These are phyloP conservation scores for Penelope pileata DNA, from an alignment of 2,113 vertebrate genomes.

Conservation along the genomic window DNA sequence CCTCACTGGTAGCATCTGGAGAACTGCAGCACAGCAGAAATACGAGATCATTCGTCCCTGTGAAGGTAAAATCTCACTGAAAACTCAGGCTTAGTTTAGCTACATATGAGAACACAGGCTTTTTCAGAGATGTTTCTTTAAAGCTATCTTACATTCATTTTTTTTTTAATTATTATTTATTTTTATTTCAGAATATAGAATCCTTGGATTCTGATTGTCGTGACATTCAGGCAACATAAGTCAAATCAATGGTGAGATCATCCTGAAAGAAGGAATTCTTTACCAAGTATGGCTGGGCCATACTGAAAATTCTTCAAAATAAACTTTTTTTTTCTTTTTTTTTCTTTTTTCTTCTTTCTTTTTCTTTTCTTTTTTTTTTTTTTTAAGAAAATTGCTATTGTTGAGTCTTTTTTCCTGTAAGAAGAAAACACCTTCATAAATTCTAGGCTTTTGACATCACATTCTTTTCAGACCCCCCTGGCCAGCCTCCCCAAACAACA, in stretches of 20 bases:
- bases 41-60: not conserved
- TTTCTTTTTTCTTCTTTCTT: no score
- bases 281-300: not conserved
- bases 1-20: not conserved
- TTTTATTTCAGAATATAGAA: not conserved
- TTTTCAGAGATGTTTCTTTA: not conserved
- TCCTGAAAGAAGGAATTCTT: not conserved
- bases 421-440: not conserved
- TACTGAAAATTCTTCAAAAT: not conserved
- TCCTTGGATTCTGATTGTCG: not conserved
- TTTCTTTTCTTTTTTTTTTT: no score
- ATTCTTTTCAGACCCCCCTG: not conserved
- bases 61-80: not conserved
- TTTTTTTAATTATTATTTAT: no score
- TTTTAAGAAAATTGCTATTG: not conserved
- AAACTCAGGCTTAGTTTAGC: not conserved
- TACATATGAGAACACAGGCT: not conserved
- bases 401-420: not conserved
- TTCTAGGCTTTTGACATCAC: not conserved
- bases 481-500: rapidly evolving
- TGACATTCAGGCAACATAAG: not conserved
- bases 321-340: no score
- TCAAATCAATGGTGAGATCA: not conserved
- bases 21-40: not conserved
- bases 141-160: not conserved